Percentiles rank a stretch among this genome's conserved stretches.
phyloP scores from a whole-genome alignment of 2,797 vertebrate genomes.

The Sebastes hubbsi region DNA sequence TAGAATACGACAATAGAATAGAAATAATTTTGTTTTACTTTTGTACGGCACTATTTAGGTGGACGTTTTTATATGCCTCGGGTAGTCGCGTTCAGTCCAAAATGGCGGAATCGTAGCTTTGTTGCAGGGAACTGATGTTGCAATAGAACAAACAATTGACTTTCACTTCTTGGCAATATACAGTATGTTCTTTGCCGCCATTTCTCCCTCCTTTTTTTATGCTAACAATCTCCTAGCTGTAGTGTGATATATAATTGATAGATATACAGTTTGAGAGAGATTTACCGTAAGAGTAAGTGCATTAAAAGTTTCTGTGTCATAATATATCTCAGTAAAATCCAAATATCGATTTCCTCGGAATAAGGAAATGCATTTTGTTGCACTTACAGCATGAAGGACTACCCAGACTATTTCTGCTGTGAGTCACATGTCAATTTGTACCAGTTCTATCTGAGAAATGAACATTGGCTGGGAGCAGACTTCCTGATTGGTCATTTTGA shows the following conservation, averaged over 20 bases:
- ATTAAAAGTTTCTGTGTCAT: conserved; percentile 34
- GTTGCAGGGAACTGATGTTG: too few relatives aligned
- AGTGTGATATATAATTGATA: neutral
- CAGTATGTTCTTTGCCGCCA: too few relatives aligned
- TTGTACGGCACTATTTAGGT: too few relatives aligned
- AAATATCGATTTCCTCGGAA: conserved; percentile 28
- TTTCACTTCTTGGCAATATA: too few relatives aligned
- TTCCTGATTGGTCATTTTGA: conserved; percentile 75
- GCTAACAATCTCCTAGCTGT: neutral
- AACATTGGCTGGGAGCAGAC: conserved; percentile 59
- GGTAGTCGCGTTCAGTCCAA: too few relatives aligned
- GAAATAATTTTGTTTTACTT: too few relatives aligned
- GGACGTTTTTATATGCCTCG: too few relatives aligned
- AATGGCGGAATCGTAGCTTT: too few relatives aligned
- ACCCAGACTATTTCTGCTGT: conserved; percentile 46
- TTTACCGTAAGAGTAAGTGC: neutral
- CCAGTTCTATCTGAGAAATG: conserved; percentile 42
- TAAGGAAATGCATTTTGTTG: conserved; percentile 30
- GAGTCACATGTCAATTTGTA: conserved; percentile 68
- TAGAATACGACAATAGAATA: too few relatives aligned
- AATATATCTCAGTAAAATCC: conserved; percentile 12
- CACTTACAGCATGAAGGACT: conserved; percentile 33
- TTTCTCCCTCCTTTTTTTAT: neutral
- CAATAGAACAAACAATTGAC: too few relatives aligned
- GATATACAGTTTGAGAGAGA: neutral